Percentiles rank a stretch among this genome's conserved stretches.
phyloP scores from a whole-genome alignment of 2,797 vertebrate species.

The Clarias pachynema region DNA sequence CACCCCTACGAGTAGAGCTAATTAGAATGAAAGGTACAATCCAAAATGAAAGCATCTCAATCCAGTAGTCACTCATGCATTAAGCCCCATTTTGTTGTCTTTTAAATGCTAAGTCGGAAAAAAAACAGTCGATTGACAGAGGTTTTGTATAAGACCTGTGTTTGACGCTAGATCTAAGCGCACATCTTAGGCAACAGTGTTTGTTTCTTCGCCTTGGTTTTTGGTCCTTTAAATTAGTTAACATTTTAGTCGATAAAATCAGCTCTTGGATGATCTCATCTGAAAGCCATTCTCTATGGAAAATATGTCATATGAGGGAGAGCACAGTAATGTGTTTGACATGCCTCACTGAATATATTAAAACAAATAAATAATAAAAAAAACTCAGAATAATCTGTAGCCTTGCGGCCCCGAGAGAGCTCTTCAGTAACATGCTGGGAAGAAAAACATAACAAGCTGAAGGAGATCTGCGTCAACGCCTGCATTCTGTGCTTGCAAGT shows the following conservation, averaged over 20 bases:
- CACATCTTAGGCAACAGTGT: not conserved
- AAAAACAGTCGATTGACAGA: conserved; percentile 10
- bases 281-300: conserved; percentile 7
- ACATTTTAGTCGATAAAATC: not conserved
- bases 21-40: conserved; percentile 86
- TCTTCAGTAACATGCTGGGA: conserved; percentile 33
- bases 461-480: conserved; percentile 19
- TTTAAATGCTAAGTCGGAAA: conserved; percentile 27
- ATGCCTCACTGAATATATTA: conserved; percentile 6
- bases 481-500: conserved; percentile 26
- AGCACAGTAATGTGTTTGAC: not conserved
- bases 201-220: not conserved
- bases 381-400: not conserved
- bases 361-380: not conserved
- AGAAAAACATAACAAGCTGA: conserved; percentile 8
- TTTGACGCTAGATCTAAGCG: conserved; percentile 12
- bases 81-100: conserved; percentile 38
- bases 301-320: conserved; percentile 15
- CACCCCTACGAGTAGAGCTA: conserved; percentile 85
- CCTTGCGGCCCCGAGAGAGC: conserved; percentile 9
- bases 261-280: conserved; percentile 19
- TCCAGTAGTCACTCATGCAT: conserved; percentile 49
- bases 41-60: conserved; percentile 74
- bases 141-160: conserved; percentile 1
- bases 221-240: not conserved